These are phyloP conservation scores for Chlorodrepanis virens DNA, from an alignment of 2,113 vertebrate species.

Conservation along the genomic window DNA sequence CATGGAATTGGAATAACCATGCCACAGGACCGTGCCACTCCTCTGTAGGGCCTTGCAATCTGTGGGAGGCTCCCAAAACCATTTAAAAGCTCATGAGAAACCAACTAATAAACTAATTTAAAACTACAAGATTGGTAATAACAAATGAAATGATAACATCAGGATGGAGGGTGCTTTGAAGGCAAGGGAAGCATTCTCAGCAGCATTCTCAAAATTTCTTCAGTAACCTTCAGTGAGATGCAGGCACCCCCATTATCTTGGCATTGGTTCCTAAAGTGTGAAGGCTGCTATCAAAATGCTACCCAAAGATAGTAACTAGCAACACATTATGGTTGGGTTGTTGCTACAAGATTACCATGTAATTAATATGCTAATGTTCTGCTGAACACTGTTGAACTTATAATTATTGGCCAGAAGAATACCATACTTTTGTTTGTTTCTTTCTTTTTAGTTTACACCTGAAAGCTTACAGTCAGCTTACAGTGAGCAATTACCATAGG, in stretches of 20 bases:
- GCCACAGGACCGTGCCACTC: too few relatives aligned
- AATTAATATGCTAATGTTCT: slow-evolving; percentile 18
- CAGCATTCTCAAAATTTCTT: background rate
- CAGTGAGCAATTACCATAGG: background rate
- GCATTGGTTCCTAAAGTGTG: background rate
- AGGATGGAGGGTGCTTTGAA: background rate
- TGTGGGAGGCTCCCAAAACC: background rate
- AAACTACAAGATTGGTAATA: background rate
- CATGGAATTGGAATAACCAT: background rate
- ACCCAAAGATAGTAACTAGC: background rate
- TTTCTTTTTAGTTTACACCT: background rate
- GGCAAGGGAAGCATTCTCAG: background rate
- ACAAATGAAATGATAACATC: background rate
- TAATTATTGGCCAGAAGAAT: background rate
- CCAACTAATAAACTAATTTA: background rate
- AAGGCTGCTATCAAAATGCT: background rate
- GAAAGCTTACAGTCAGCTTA: background rate
- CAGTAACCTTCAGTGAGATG: background rate
- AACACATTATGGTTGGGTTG: background rate
- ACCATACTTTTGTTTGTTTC: rapidly evolving
- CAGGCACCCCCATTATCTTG: background rate
- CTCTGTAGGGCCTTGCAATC: background rate
- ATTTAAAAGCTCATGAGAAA: background rate
- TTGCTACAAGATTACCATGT: background rate
- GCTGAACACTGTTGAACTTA: background rate